phyloP scores from a whole-genome alignment of 2,797 vertebrate species.

The Trachops cirrhosus region DNA sequence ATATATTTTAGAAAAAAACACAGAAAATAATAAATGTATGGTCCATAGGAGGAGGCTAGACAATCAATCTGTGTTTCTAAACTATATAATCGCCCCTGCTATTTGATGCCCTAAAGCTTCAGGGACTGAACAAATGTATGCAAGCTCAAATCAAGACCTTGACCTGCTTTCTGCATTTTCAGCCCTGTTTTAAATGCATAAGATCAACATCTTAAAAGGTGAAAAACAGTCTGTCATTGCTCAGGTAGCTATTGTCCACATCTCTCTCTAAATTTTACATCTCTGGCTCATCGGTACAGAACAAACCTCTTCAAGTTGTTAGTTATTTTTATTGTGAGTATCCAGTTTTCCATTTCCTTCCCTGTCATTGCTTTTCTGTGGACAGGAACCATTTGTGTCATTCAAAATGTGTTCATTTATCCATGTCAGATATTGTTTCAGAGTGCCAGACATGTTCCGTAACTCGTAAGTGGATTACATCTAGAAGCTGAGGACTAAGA shows the following conservation, averaged over 20 bases:
- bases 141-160: slow-evolving; percentile 66
- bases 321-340: slow-evolving; percentile 76
- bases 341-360: slow-evolving; percentile 76
- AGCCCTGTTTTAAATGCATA: slow-evolving; percentile 71
- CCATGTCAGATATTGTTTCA: slow-evolving; percentile 69
- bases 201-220: slow-evolving; percentile 70
- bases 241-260: slow-evolving; percentile 64
- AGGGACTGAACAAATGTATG: slow-evolving; percentile 47
- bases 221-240: slow-evolving; percentile 68
- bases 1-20: slow-evolving; percentile 36
- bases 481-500: slow-evolving; percentile 50
- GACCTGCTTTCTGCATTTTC: slow-evolving; percentile 69
- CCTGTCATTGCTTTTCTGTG: slow-evolving; percentile 73
- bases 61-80: slow-evolving; percentile 42
- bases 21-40: not conserved
- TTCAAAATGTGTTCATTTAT: slow-evolving; percentile 76
- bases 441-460: slow-evolving; percentile 58
- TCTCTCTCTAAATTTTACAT: slow-evolving; percentile 74
- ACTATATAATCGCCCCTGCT: slow-evolving; percentile 31
- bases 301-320: slow-evolving; percentile 66
- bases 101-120: slow-evolving; percentile 66
- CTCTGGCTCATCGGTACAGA: slow-evolving; percentile 71
- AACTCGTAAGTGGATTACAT: slow-evolving; percentile 58
- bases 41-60: not conserved
- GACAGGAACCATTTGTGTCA: slow-evolving; percentile 76